Conservation (phyloP, 2,113 vertebrate species). For the Silurus asotus region DNA sequence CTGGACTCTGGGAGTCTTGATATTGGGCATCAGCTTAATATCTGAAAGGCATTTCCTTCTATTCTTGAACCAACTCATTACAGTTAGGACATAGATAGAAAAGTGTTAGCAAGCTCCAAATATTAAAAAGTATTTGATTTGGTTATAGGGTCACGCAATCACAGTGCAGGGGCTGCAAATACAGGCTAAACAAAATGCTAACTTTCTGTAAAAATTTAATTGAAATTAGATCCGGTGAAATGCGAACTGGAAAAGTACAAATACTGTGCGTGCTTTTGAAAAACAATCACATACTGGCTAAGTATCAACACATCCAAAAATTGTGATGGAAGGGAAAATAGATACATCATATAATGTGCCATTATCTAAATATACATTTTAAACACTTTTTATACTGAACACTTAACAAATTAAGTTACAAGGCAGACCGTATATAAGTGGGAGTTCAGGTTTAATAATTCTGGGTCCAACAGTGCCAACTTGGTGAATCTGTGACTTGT, state of each 20-base stretch:
- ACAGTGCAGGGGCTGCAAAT: not conserved
- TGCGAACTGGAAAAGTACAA: not conserved
- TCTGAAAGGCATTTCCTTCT: slow-evolving; percentile 45
- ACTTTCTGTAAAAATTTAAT: too few relatives aligned
- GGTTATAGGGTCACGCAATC: not conserved
- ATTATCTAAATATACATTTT: not conserved
- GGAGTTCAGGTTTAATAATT: not conserved
- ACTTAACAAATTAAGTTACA: not conserved
- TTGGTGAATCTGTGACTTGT: not conserved
- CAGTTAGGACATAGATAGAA: slow-evolving; percentile 2
- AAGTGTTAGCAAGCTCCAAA: slow-evolving; percentile 8
- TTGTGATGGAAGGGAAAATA: too few relatives aligned
- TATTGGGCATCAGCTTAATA: slow-evolving; percentile 40
- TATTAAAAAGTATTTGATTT: not conserved
- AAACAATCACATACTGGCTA: not conserved
- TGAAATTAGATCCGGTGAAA: not conserved
- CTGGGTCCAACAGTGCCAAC: not conserved
- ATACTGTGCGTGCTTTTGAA: not conserved
- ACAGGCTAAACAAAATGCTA: not conserved
- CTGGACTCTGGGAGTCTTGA: slow-evolving; percentile 30
- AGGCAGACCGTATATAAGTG: not conserved
- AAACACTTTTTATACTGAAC: not conserved
- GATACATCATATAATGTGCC: too few relatives aligned
- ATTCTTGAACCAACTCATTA: slow-evolving; percentile 32
- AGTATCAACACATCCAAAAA: not conserved